Evolutionary conservation across 2,113 vertebrate genomes (phyloP).

Genomic region (Machaerirhynchus nigripectus): DNA sequence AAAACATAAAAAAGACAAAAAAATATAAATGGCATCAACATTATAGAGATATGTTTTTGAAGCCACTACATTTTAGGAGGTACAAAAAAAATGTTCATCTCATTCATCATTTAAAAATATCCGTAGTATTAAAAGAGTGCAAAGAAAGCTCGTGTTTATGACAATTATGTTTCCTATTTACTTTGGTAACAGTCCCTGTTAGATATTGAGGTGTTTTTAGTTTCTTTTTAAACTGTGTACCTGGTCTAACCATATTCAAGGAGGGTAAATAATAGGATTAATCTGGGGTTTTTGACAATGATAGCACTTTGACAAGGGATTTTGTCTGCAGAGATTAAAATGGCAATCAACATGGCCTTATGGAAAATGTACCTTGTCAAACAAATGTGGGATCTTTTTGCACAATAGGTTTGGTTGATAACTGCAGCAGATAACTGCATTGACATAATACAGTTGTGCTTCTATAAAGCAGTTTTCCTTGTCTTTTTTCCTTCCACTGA

Average conservation of each 20-base stretch:
- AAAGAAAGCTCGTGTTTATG: background rate
- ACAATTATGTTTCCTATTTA: background rate
- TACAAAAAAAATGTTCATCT: background rate
- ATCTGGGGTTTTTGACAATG: background rate
- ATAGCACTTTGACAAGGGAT: background rate
- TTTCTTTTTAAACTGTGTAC: background rate
- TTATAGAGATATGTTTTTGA: background rate
- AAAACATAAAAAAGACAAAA: background rate
- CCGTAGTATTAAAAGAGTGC: background rate
- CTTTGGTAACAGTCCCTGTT: background rate
- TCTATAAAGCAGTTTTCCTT: background rate
- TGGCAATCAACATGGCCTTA: background rate
- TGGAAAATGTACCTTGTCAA: background rate
- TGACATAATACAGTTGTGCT: background rate
- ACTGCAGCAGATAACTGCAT: background rate
- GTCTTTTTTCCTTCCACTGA: background rate
- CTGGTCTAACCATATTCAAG: background rate
- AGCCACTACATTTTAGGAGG: background rate
- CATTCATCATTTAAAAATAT: background rate
- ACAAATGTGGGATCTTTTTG: background rate
- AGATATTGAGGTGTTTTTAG: background rate
- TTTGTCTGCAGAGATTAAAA: background rate
- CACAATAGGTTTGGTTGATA: background rate
- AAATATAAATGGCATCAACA: fast-evolving
- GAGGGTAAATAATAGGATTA: background rate